Evolutionary conservation across 35 echinoderm and acorn worm species (phyloP).

Genomic region (Patiria miniata): DNA sequence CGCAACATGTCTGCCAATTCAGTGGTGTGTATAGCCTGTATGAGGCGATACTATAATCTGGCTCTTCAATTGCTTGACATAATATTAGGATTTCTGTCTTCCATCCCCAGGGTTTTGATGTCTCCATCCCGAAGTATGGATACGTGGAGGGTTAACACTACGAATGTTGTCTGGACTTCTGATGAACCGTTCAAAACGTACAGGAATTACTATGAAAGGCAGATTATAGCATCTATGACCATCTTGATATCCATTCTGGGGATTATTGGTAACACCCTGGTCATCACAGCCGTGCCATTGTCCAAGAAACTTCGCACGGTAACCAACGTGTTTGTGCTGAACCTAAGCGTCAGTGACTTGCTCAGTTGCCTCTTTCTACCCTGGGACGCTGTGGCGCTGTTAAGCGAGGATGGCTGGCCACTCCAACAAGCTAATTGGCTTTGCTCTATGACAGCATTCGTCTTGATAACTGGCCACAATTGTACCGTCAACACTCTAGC

Average conservation of each 20-base stretch:
- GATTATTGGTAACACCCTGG: constrained; percentile 29
- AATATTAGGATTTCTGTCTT: no score
- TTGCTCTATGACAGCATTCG: constrained; percentile 41
- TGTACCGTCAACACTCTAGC: constrained; percentile 43
- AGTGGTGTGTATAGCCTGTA: no score
- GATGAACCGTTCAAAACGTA: not conserved
- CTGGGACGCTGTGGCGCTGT: constrained; percentile 27
- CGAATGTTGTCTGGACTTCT: no score
- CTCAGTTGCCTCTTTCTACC: constrained; percentile 9
- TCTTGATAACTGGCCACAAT: constrained; percentile 42
- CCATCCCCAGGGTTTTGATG: no score
- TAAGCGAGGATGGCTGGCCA: constrained; percentile 30
- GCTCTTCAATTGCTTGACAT: no score
- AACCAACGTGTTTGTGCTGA: constrained; percentile 46
- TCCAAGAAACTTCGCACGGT: constrained; percentile 21
- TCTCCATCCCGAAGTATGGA: no score
- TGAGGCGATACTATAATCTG: no score
- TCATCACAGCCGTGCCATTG: constrained; percentile 31
- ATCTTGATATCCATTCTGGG: not conserved
- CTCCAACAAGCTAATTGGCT: constrained; percentile 55
- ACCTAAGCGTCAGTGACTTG: constrained; percentile 48
- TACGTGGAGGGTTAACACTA: no score
- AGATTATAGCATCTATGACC: not conserved
- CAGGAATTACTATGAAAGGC: not conserved
- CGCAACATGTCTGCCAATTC: no score